Base-by-base conservation (phyloP, 2,888 invertebrate genomes). In the Pyralis farinalis region DNA sequence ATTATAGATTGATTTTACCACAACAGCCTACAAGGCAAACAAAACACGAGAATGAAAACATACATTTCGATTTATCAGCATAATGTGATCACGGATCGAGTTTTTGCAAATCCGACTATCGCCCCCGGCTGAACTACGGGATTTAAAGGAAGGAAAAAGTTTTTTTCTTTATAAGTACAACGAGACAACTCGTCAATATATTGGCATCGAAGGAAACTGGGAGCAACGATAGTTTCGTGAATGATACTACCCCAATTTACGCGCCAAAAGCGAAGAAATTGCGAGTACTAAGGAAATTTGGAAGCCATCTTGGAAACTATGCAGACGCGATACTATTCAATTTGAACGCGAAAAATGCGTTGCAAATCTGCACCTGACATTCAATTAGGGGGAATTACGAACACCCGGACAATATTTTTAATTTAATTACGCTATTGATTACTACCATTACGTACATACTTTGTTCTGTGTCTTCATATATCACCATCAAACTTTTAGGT, bases 181-280 rank as follows among this genome's bases (percentile, higher is more conserved):
- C 31, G 41, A 36, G 37, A n/a, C n/a, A 43, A 46, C 41, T 49
- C 42, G 64, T 73, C 74, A 67, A 74, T 75, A 74, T 75, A 71
- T 74, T 71, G 69, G 65, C 71, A 67, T 63, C 60, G 67, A 57
- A 45, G 49, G 55, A 57, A 46, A 55, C 58, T 53, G 21, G 21
- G 4, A 21, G n/a, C n/a, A 25, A 7, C 25, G 25, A 25, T 25
- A 25, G 25, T 7, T 2, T 7, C 7, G 16, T 16, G 16, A 16
- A 3, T 7, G 7, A 25, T 25, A 56, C 16, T 51, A 55, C 58
- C 60, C 62, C 71, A 64, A 67, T 69, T 67, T 68, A 59, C 70
- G 63, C 60, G 49, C 51, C 62, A 51, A 58, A 58, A 59, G 55
- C 58, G 53, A 68, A 53, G 58, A 60, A 60, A 64, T 65, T 67